phyloP scores from a whole-genome alignment of 2,797 vertebrate species.

The Trematomus bernacchii region DNA sequence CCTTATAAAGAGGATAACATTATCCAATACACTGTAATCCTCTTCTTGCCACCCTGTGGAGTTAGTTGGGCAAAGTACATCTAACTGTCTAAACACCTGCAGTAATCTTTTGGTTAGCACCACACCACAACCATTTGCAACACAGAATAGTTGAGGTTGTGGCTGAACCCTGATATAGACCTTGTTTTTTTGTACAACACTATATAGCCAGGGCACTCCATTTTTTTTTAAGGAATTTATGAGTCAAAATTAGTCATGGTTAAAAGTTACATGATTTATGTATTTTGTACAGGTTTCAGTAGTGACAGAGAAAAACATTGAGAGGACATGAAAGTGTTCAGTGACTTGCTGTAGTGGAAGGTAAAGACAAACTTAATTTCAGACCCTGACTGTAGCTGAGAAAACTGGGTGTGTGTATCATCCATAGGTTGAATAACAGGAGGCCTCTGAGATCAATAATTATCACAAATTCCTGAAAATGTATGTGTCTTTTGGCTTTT shows the following conservation, averaged over 20 bases:
- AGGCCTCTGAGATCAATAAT: neutral
- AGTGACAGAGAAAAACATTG: too few species aligned
- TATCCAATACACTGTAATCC: conserved; percentile 18
- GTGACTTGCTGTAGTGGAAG: too few species aligned
- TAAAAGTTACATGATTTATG: too few species aligned
- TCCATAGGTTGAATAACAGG: neutral
- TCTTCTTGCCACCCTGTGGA: conserved; percentile 26
- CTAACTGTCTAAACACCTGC: conserved; percentile 18
- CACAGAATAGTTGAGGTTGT: neutral
- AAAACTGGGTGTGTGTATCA: neutral
- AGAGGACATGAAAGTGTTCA: too few species aligned
- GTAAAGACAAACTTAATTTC: too few species aligned
- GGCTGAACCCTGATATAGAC: neutral
- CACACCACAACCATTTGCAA: neutral
- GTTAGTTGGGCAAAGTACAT: conserved; percentile 11
- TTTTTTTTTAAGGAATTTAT: too few species aligned
- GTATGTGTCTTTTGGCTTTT: neutral
- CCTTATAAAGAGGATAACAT: conserved; percentile 55
- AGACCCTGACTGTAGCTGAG: neutral
- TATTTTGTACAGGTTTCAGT: too few species aligned
- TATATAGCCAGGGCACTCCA: neutral
- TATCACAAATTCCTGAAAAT: neutral
- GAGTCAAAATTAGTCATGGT: too few species aligned
- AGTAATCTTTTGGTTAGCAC: conserved; percentile 1
- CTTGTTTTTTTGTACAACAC: neutral